These are phyloP conservation scores for Anas platyrhynchos DNA, from an alignment of 2,113 vertebrate genomes.

Conservation along the genomic window DNA sequence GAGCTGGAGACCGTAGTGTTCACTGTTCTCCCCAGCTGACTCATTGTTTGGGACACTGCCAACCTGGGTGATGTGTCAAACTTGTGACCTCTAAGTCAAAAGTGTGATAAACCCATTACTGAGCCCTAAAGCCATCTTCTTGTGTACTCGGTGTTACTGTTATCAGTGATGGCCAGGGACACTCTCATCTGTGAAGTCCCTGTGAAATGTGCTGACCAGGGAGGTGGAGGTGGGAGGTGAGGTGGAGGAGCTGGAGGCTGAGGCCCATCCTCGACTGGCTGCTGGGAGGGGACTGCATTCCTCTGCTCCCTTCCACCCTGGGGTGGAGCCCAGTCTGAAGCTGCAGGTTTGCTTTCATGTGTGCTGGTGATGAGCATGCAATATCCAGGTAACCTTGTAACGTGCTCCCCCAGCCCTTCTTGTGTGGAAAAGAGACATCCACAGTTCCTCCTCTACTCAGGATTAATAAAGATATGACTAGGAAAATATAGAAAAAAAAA, in stretches of 20 bases:
- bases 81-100: neutral
- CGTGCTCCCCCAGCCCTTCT: neutral
- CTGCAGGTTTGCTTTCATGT: neutral
- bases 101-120: neutral
- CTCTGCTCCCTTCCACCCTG: neutral
- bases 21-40: accelerated
- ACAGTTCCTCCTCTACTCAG: neutral
- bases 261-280: neutral
- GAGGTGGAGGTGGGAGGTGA: neutral
- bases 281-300: conserved; percentile 35
- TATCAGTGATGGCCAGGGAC: neutral
- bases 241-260: neutral
- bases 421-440: neutral
- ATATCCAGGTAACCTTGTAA: neutral
- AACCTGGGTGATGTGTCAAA: neutral
- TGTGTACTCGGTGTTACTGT: accelerated
- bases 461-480: neutral
- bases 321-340: conserved; percentile 27
- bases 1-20: accelerated
- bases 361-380: neutral
- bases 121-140: neutral
- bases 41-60: neutral
- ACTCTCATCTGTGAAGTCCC: neutral
- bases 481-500: neutral
- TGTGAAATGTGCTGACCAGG: neutral